Base-by-base conservation (phyloP, 2,113 vertebrate genomes). In the Erinaceus europaeus region DNA sequence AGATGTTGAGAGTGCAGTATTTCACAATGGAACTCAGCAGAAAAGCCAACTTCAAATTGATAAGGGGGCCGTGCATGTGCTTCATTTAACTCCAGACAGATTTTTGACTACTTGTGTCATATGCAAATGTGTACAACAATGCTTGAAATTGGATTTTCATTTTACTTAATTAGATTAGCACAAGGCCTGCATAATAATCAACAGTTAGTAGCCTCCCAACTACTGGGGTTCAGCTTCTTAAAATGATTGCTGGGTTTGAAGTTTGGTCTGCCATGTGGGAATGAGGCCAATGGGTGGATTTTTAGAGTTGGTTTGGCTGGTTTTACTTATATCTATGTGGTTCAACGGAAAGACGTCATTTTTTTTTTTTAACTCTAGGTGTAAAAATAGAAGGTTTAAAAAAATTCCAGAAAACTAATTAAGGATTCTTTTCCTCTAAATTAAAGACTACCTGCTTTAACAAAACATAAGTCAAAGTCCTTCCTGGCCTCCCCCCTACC, bases 71-170 rank as follows among this genome's bases (percentile, higher is more conserved):
- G 72, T 93, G 77, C 74, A 79, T 90, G 91, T 90, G 94, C 83
- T 92, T 91, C 93, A 90, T 93, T 95, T 93, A 92, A 92, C 83
- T 94, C 88, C 50, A 93, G 87, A 94, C 87, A 95, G 92, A 93
- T 93, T 92, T 93, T 95, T 91, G 89, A 91, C 89, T 93, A 50
- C 74, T 92, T 93, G 78, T 94, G 84, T 95, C 90, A 85, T 93
- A 94, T 95, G 95, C 88, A 96, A 96, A 96, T 95, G 78, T 93
- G 92, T 95, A 96, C 94, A 96, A 95, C 95, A 96, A 96, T 94
- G 94, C 95, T 96, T 96, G 96, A 96, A 95, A 96, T 96, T 95
- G 93, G 91, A 95, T 96, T 96, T 95, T 86, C 92, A 91, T 94
- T 96, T 96, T 94, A 91, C 84, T 94, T 96, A 95, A 96, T 96